Conservation (phyloP, 2,797 vertebrate species). For the Podarcis siculus region DNA sequence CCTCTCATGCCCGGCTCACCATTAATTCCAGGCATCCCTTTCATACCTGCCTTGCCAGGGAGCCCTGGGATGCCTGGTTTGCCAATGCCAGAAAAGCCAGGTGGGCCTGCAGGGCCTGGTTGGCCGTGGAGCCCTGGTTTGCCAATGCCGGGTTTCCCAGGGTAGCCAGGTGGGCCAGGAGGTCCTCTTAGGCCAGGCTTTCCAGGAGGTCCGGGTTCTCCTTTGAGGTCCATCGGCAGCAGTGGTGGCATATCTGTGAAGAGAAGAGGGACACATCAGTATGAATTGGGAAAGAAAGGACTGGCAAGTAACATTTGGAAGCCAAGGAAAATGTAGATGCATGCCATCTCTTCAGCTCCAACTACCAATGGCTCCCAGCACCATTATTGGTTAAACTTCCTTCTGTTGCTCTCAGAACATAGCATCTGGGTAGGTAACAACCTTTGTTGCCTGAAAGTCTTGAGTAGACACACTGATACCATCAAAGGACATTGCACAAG, state of each 20-base stretch:
- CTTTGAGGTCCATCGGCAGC: slow-evolving; percentile 90
- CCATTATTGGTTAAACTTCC: background rate
- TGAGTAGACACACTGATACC: background rate
- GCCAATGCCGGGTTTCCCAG: slow-evolving; percentile 93
- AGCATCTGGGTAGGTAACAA: background rate
- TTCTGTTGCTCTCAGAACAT: no score
- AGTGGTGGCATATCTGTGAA: slow-evolving; percentile 90
- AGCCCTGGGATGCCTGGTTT: slow-evolving; percentile 94
- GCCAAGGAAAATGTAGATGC: background rate
- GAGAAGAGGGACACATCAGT: slow-evolving; percentile 55
- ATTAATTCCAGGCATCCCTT: slow-evolving; percentile 87
- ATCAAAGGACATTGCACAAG: background rate
- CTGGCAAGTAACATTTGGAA: background rate
- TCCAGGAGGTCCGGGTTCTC: slow-evolving; percentile 93
- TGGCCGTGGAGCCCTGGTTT: slow-evolving; percentile 95
- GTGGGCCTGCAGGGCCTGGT: slow-evolving; percentile 89
- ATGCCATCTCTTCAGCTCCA: background rate
- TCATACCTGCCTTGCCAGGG: slow-evolving; percentile 91
- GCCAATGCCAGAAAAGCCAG: slow-evolving; percentile 92
- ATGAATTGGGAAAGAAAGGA: background rate
- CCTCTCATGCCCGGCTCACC: slow-evolving; percentile 90
- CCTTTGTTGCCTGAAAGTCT: background rate
- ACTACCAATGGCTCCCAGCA: background rate
- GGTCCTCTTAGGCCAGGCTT: slow-evolving; percentile 94
- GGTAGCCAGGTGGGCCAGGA: slow-evolving; percentile 87